Evolutionary conservation across 2,888 invertebrate species (phyloP).

Genomic region (Aporophyla lueneburgensis): DNA sequence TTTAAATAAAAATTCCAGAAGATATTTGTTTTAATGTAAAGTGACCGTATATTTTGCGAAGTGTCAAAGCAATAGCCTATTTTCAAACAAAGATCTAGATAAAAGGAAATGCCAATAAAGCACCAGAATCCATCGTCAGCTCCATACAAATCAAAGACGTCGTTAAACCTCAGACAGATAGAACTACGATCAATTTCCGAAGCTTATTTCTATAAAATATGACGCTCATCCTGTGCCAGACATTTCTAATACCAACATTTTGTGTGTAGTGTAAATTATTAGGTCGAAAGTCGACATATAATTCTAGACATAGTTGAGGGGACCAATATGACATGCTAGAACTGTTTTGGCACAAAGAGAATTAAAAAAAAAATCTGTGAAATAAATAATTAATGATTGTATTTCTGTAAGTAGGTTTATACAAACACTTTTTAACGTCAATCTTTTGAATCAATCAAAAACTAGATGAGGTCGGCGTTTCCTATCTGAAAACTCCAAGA

Average conservation of each 20-base stretch:
- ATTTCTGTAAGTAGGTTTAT: too few species aligned
- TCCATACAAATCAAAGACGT: conserved; percentile 37
- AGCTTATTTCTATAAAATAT: conserved; percentile 41
- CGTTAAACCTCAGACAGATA: conserved; percentile 16
- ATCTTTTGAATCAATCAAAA: too few species aligned
- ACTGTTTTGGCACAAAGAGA: not conserved
- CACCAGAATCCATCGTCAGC: conserved; percentile 17
- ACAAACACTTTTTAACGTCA: too few species aligned
- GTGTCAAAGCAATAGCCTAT: not conserved
- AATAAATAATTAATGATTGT: too few species aligned
- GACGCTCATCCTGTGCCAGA: conserved; percentile 23
- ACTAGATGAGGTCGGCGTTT: too few species aligned
- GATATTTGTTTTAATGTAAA: not conserved
- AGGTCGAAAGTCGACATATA: conserved; percentile 1
- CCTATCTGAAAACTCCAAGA: too few species aligned
- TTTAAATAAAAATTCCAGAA: not conserved
- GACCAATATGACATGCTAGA: too few species aligned
- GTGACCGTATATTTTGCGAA: not conserved
- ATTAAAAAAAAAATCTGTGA: too few species aligned
- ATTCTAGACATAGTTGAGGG: not conserved
- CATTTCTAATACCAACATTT: conserved; percentile 19
- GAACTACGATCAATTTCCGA: conserved; percentile 37
- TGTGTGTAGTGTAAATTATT: conserved; percentile 27
- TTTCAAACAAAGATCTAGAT: conserved; percentile 6
- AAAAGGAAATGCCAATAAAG: conserved; percentile 32